A percentile compares a stretch with the other conserved stretches of the same genome.
phyloP scores from a whole-genome alignment of 2,888 invertebrate genomes.

The Sclerodermus sp. region DNA sequence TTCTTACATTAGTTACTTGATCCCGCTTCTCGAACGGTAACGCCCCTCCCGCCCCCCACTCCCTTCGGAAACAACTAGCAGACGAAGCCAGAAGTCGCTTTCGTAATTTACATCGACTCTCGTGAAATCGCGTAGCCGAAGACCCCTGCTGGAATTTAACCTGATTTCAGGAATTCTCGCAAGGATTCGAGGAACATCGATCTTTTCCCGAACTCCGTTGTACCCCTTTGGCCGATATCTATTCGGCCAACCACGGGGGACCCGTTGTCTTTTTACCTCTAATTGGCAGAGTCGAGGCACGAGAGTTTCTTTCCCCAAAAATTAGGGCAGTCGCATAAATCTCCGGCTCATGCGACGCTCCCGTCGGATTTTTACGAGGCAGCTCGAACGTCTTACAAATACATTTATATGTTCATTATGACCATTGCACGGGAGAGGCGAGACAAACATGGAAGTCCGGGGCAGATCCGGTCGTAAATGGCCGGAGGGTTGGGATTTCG shows the following conservation, averaged over 20 bases:
- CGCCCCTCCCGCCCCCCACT: conserved; percentile 29
- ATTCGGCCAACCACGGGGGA: too few relatives aligned
- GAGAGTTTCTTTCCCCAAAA: too few relatives aligned
- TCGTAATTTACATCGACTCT: conserved; percentile 27
- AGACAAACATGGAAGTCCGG: conserved; percentile 6
- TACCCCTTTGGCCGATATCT: too few relatives aligned
- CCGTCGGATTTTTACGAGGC: not conserved
- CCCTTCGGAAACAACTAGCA: conserved; percentile 25
- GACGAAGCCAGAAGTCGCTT: conserved; percentile 13
- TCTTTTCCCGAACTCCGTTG: too few relatives aligned
- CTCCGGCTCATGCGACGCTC: too few relatives aligned
- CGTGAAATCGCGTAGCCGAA: not conserved
- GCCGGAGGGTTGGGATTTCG: conserved; percentile 14
- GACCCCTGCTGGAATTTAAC: not conserved
- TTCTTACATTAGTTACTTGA: conserved; percentile 37
- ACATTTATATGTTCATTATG: not conserved
- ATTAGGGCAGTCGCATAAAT: too few relatives aligned
- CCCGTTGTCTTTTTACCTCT: too few relatives aligned
- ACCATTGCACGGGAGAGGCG: conserved; percentile 2
- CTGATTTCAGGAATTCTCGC: too few relatives aligned
- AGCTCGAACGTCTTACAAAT: too few relatives aligned
- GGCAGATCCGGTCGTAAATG: conserved; percentile 16
- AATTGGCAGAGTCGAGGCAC: too few relatives aligned
- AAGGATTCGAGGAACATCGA: too few relatives aligned
- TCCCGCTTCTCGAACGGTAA: conserved; percentile 27